Conservation (phyloP, 2,113 vertebrate species). For the Naja naja region DNA sequence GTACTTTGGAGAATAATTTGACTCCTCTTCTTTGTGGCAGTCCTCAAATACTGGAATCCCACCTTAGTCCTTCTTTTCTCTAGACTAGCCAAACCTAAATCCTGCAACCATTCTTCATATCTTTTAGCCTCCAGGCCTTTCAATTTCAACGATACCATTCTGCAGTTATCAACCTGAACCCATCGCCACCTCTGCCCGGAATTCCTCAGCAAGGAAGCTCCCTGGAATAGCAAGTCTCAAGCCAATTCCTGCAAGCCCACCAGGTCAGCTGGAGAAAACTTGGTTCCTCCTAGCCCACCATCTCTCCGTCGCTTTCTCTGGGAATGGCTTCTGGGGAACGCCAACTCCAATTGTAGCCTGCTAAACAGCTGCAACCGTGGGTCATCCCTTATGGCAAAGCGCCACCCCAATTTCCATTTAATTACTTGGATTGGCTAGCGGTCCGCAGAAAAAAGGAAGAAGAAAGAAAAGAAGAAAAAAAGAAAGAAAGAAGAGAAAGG, state of each 20-base stretch:
- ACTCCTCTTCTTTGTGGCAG: too few relatives aligned
- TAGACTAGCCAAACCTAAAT: too few relatives aligned
- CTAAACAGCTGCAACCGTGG: conserved; percentile 41
- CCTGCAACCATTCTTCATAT: too few relatives aligned
- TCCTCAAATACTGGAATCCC: too few relatives aligned
- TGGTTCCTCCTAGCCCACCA: not conserved
- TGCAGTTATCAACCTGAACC: not conserved
- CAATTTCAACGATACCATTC: too few relatives aligned
- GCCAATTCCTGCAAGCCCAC: too few relatives aligned
- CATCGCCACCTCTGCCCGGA: too few relatives aligned
- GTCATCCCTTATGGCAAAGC: conserved; percentile 35
- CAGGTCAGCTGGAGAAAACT: not conserved
- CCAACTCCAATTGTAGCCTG: conserved; percentile 40
- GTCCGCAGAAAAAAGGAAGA: not conserved
- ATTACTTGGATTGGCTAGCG: not conserved
- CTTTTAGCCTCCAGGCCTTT: too few relatives aligned
- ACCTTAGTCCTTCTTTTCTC: too few relatives aligned
- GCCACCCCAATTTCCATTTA: not conserved
- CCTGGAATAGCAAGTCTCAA: not conserved
- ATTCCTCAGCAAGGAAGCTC: too few relatives aligned
- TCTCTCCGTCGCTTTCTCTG: not conserved
- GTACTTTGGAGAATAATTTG: too few relatives aligned
- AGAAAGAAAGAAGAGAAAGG: too few relatives aligned
- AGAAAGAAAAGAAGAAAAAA: not conserved
- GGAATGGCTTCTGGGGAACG: conserved; percentile 30